Evolutionary conservation across 2,888 invertebrate genomes (phyloP).

Genomic region (Monoplex corrugatus): DNA sequence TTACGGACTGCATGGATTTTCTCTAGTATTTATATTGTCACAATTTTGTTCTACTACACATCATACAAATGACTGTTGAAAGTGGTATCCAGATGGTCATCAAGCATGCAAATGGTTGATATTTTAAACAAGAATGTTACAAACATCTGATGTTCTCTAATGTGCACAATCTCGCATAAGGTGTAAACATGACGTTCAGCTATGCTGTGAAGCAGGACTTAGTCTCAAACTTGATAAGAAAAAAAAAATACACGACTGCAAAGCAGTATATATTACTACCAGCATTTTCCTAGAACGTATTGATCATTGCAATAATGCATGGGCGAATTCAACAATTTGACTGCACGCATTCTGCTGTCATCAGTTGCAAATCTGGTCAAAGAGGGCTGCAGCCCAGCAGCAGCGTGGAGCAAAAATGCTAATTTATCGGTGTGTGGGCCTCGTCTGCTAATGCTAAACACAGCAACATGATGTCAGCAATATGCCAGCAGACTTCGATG

Average conservation of each 20-base stretch:
- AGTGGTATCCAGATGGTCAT: too few relatives aligned
- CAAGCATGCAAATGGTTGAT: too few relatives aligned
- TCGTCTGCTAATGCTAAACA: conserved; percentile 23
- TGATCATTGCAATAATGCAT: conserved; percentile 18
- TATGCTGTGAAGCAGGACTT: too few relatives aligned
- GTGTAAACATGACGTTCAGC: too few relatives aligned
- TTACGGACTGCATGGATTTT: background rate
- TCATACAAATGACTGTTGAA: too few relatives aligned
- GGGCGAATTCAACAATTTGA: background rate
- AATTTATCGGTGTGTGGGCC: conserved; percentile 41
- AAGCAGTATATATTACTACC: too few relatives aligned
- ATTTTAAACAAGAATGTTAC: too few relatives aligned
- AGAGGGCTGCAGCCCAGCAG: background rate
- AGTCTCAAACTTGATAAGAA: too few relatives aligned
- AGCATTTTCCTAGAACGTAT: background rate
- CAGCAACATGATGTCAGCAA: conserved; percentile 43
- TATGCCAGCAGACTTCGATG: conserved; percentile 12
- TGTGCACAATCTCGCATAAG: too few relatives aligned
- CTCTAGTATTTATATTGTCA: background rate
- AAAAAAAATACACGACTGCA: too few relatives aligned
- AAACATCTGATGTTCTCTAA: too few relatives aligned
- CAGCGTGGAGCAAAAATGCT: conserved; percentile 35
- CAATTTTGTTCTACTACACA: too few relatives aligned
- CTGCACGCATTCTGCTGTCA: background rate
- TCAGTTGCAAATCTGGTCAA: background rate